These are phyloP conservation scores for Sarcophaga bullata DNA, from an alignment of 1,140 invertebrate genomes.

Conservation along the genomic window DNA sequence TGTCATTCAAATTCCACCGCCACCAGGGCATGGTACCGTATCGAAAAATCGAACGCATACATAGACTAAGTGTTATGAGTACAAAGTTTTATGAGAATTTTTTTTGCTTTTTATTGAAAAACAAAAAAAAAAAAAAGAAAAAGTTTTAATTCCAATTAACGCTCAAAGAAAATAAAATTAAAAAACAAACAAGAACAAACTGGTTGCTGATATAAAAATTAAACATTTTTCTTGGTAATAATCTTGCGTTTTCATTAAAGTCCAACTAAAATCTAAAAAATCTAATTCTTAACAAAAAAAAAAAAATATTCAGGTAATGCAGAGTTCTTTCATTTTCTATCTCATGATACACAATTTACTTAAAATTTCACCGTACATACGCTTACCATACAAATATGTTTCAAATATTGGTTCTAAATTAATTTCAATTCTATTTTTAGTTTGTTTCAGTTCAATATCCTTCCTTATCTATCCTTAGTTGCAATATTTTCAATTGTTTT, in stretches of 20 bases:
- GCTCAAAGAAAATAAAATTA: not conserved
- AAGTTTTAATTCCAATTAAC: too few species aligned
- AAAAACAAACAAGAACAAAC: not conserved
- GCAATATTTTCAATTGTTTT: not conserved
- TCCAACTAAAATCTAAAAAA: not conserved
- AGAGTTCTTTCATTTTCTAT: not conserved
- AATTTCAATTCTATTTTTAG: too few species aligned
- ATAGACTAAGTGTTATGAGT: slow-evolving; percentile 42
- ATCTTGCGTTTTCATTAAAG: not conserved
- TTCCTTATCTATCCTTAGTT: slow-evolving; percentile 21
- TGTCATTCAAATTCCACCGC: slow-evolving; percentile 57
- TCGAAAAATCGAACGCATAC: slow-evolving; percentile 60
- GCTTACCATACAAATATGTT: too few species aligned
- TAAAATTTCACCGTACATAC: too few species aligned
- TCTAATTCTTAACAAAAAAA: not conserved
- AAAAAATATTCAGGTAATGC: not conserved
- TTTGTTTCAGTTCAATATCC: not conserved
- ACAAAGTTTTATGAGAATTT: slow-evolving; percentile 14
- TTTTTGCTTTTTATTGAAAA: not conserved
- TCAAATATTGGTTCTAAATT: too few species aligned
- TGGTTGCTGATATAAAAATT: not conserved
- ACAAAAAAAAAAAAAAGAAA: not conserved
- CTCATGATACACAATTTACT: not conserved
- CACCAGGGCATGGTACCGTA: slow-evolving; percentile 51
- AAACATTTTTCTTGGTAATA: not conserved